These are phyloP conservation scores for Cylindroiulus punctatus DNA, from an alignment of 2,888 invertebrate species.

Conservation along the genomic window DNA sequence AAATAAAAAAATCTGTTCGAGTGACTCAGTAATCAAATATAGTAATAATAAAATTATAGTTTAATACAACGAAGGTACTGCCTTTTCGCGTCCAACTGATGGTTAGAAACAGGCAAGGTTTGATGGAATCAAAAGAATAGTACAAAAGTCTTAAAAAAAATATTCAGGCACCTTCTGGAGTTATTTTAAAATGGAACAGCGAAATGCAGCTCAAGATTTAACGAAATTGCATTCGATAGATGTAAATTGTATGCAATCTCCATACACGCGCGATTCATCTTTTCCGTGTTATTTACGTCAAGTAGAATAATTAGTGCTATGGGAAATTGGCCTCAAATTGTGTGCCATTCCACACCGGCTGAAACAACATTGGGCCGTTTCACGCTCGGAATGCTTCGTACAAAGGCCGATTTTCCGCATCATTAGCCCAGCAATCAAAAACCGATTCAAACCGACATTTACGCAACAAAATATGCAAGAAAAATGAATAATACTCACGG, in stretches of 20 bases:
- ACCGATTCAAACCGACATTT: not conserved
- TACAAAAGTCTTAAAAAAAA: not conserved
- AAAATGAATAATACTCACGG: slow-evolving; percentile 25
- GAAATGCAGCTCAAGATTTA: not conserved
- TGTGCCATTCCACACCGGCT: slow-evolving; percentile 3
- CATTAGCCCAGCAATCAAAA: not conserved
- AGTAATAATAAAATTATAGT: not conserved
- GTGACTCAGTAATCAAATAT: not conserved
- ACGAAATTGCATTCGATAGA: not conserved
- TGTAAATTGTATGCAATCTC: not conserved
- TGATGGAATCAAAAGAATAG: no score
- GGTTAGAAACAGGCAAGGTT: not conserved
- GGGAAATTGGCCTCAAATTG: not conserved
- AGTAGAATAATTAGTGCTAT: not conserved
- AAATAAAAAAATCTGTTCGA: not conserved
- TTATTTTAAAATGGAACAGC: not conserved
- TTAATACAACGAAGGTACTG: not conserved
- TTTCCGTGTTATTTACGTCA: not conserved
- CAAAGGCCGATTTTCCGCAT: not conserved
- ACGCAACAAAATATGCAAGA: not conserved
- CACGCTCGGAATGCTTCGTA: not conserved
- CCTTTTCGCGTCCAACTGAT: not conserved
- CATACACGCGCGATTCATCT: not conserved
- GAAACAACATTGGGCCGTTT: not conserved
- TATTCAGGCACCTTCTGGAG: not conserved